phyloP scores from a whole-genome alignment of 2,888 invertebrate genomes.

The Lissonota sp. region DNA sequence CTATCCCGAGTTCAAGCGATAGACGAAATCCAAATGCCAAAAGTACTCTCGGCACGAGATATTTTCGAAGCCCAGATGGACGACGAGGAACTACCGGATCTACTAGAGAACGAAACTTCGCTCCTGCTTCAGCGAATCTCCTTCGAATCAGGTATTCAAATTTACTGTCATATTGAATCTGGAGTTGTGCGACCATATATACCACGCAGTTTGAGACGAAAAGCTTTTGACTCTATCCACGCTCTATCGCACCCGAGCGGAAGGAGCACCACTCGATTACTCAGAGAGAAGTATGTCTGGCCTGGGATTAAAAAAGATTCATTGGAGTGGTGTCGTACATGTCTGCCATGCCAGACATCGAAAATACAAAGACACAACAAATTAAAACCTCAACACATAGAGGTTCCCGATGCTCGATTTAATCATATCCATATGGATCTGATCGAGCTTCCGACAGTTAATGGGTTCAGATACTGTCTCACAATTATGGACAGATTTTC shows the following conservation, averaged over 20 bases:
- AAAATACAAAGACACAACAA: constrained; percentile 65
- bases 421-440: constrained; percentile 56
- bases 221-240: constrained; percentile 66
- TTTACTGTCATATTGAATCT: constrained; percentile 66
- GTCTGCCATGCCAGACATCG: constrained; percentile 63
- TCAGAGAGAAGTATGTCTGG: constrained; percentile 47
- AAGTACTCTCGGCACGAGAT: neutral
- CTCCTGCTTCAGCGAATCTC: neutral
- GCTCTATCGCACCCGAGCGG: constrained; percentile 65
- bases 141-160: neutral
- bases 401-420: constrained; percentile 42
- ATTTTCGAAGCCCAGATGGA: constrained; percentile 30
- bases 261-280: constrained; percentile 44
- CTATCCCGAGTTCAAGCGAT: constrained; percentile 23
- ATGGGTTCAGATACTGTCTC: constrained; percentile 74
- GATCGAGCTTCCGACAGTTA: constrained; percentile 59
- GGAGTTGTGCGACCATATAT: constrained; percentile 66
- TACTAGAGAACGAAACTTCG: neutral
- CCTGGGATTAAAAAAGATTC: constrained; percentile 65
- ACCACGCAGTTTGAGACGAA: constrained; percentile 59
- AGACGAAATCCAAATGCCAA: constrained; percentile 40
- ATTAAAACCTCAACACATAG: constrained; percentile 17
- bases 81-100: constrained; percentile 21
- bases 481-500: constrained; percentile 76
- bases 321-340: constrained; percentile 56